Base-by-base conservation (phyloP, 2,888 invertebrate species). In the Habrosyne pyritoides region DNA sequence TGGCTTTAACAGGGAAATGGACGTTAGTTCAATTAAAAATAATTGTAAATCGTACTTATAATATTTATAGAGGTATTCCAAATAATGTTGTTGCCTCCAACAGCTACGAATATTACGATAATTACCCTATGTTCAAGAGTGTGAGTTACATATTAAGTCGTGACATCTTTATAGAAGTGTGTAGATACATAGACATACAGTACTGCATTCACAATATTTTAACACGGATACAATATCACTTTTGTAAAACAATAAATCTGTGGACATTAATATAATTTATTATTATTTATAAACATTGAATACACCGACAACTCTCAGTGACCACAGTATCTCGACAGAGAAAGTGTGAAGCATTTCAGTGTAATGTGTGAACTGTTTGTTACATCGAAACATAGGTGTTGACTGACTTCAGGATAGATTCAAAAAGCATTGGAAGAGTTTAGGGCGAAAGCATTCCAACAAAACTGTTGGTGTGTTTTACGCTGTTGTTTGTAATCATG, bases 1-100 rank as follows among this genome's bases (percentile, higher is more conserved):
- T 91, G 90, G 83, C 79, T 91, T 92, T 92, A 92, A 92, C 91
- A 92, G 91, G 91, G 91, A 92, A 89, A 91, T 92, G 91, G 92
- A 92, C 92, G 91, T 88, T 76, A 74, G 60, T 82, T 80, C 75
- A 71, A 66, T 79, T 62, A 62, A 74, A 81, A 79, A 74, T 73
- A 62, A 71, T 79, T 72, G 63, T 66, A 75, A 76, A 79, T 76
- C 79, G 78, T 81, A 78, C 75, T 76, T 75, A 69, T 66, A 66
- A 63, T 71, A 69, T 66, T 69, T 59, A 67, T 57, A 71, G 67
- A 74, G 58, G 61, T 74, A 67, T 70, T 77, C 73, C 76, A 79
- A 77, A 76, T 65, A 71, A 71, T 68, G 71, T 64, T 73, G 67
- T 77, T 75, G 73, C 77, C 81, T 81, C 82, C 76, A 79, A 79